Evolutionary conservation across 2,113 vertebrate species (phyloP).

Genomic region (Rutilus rutilus): DNA sequence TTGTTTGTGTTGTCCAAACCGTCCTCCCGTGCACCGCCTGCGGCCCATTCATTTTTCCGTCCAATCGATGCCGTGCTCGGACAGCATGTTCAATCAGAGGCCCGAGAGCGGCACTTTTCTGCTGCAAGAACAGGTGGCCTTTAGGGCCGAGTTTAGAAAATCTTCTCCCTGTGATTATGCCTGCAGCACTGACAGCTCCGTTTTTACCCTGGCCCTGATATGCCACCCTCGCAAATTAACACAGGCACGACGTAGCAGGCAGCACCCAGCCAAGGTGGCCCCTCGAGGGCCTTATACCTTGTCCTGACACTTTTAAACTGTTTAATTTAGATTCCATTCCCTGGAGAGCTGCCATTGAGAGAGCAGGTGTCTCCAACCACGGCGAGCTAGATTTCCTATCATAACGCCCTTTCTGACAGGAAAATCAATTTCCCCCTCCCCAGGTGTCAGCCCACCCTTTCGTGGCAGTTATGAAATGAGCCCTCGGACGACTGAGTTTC

Average conservation of each 20-base stretch:
- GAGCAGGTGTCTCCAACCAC: constrained; percentile 78
- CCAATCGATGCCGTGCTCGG: constrained; percentile 54
- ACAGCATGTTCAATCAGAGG: constrained; percentile 59
- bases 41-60: constrained; percentile 40
- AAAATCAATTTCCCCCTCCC: constrained; percentile 76
- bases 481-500: constrained; percentile 58
- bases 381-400: constrained; percentile 75
- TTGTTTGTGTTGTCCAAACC: constrained; percentile 51
- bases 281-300: constrained; percentile 46
- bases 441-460: constrained; percentile 48
- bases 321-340: constrained; percentile 71
- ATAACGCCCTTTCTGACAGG: constrained; percentile 78
- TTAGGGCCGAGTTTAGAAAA: constrained; percentile 50
- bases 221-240: constrained; percentile 54
- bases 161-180: constrained; percentile 48
- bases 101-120: constrained; percentile 19
- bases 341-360: constrained; percentile 55
- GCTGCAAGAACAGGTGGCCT: constrained; percentile 52
- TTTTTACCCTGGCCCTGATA: constrained; percentile 44
- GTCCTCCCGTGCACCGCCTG: constrained; percentile 42
- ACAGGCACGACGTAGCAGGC: constrained; percentile 17
- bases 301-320: constrained; percentile 73
- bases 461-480: constrained; percentile 62
- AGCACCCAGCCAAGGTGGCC: constrained; percentile 15
- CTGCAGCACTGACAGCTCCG: constrained; percentile 43